A percentile compares a stretch with the other conserved stretches of the same genome.
Conservation (phyloP, 2,797 vertebrate species). For the Gastrophryne carolinensis region DNA sequence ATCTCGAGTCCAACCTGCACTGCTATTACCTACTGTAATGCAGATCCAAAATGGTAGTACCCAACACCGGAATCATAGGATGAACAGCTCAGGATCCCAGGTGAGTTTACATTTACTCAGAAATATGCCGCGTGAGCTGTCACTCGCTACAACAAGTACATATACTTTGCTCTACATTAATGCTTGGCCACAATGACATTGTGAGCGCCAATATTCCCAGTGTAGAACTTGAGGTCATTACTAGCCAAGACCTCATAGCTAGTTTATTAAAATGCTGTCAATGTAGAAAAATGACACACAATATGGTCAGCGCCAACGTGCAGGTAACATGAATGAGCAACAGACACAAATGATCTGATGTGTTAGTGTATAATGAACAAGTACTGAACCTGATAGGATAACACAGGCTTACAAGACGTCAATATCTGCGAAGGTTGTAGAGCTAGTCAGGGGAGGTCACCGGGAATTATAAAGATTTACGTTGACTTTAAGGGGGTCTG, state of each 20-base stretch:
- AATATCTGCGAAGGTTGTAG: background rate
- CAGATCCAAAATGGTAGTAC: too few relatives aligned
- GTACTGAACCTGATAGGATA: background rate
- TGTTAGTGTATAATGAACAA: constrained; percentile 17
- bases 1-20: too few relatives aligned
- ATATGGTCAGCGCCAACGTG: background rate
- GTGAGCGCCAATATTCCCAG: too few relatives aligned
- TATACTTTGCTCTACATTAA: too few relatives aligned
- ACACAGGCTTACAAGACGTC: constrained; percentile 5
- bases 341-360: background rate
- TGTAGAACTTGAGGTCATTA: background rate
- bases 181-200: too few relatives aligned
- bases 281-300: background rate
- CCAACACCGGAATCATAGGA: too few relatives aligned
- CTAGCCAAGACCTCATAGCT: background rate
- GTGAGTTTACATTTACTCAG: too few relatives aligned
- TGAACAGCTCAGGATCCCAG: too few relatives aligned
- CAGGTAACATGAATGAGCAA: background rate
- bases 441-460: background rate
- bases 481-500: background rate
- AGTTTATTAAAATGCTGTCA: constrained; percentile 5
- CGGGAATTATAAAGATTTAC: constrained; percentile 10
- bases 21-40: too few relatives aligned
- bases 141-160: too few relatives aligned
- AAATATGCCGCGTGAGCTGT: too few relatives aligned